phyloP scores from a whole-genome alignment of 1,140 invertebrate genomes.

The Phthorimaea operculella region DNA sequence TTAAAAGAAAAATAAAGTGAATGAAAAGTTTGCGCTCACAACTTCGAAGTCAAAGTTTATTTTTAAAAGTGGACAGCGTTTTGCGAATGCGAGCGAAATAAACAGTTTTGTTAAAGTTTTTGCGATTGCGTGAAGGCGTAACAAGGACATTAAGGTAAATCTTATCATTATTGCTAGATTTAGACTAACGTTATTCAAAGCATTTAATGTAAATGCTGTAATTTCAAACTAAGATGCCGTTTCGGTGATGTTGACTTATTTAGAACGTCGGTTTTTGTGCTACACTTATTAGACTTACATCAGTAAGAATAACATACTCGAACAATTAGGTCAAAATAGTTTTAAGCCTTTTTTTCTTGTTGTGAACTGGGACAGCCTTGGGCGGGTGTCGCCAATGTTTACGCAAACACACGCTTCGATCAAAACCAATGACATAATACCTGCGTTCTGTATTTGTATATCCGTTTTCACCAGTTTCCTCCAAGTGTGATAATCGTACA shows the following conservation, averaged over 20 bases:
- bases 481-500: too few species aligned
- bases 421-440: slow-evolving; percentile 29
- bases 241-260: neutral
- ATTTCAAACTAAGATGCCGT: neutral
- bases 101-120: neutral
- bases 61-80: slow-evolving; percentile 1
- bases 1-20: slow-evolving; percentile 6
- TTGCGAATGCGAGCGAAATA: neutral
- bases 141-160: slow-evolving; percentile 4
- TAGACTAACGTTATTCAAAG: neutral
- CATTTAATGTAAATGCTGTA: slow-evolving; percentile 19
- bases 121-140: slow-evolving; percentile 5
- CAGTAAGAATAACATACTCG: neutral
- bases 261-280: neutral
- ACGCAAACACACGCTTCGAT: slow-evolving; percentile 28
- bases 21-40: slow-evolving; percentile 25
- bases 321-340: neutral
- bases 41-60: slow-evolving; percentile 9
- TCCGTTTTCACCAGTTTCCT: too few species aligned
- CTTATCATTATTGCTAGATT: slow-evolving; percentile 4
- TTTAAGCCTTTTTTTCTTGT: neutral
- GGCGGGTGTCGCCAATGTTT: slow-evolving; percentile 32
- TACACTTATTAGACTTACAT: neutral
- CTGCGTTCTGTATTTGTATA: neutral
- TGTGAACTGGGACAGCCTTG: slow-evolving; percentile 36